These are phyloP conservation scores for Azorinus chamasolen DNA, from an alignment of 2,888 invertebrate genomes.

Conservation along the genomic window DNA sequence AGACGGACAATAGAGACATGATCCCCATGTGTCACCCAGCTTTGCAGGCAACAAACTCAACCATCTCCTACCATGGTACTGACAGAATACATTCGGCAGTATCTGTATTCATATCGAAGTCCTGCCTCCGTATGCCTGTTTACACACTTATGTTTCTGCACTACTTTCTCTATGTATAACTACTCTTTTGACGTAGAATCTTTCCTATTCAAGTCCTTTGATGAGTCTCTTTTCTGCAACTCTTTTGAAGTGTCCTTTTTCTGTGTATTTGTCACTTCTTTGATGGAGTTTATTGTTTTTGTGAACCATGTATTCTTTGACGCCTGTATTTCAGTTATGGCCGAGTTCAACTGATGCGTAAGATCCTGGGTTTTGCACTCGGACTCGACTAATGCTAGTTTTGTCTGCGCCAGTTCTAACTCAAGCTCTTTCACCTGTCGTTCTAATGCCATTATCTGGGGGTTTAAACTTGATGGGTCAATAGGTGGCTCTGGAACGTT, in stretches of 20 bases:
- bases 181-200: slow-evolving; percentile 57
- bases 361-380: slow-evolving; percentile 97
- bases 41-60: too few species aligned
- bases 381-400: slow-evolving; percentile 98
- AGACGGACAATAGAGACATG: too few species aligned
- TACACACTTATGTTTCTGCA: background rate
- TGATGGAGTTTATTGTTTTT: slow-evolving; percentile 92
- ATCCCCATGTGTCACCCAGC: too few species aligned
- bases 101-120: too few species aligned
- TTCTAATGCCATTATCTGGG: slow-evolving; percentile 77
- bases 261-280: slow-evolving; percentile 86
- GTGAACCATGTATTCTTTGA: slow-evolving; percentile 94
- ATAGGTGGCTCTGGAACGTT: slow-evolving; percentile 72
- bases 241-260: slow-evolving; percentile 64
- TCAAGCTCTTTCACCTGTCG: slow-evolving; percentile 92
- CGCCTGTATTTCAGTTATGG: slow-evolving; percentile 92
- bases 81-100: too few species aligned
- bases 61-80: too few species aligned
- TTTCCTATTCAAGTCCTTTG: slow-evolving; percentile 54
- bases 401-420: slow-evolving; percentile 98
- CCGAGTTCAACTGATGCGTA: slow-evolving; percentile 95
- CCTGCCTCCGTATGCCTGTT: too few species aligned
- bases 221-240: slow-evolving; percentile 11
- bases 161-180: too few species aligned
- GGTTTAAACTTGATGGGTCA: slow-evolving; percentile 77